These are phyloP conservation scores for Prunella fulvescens DNA, from an alignment of 2,113 vertebrate species.

Conservation along the genomic window DNA sequence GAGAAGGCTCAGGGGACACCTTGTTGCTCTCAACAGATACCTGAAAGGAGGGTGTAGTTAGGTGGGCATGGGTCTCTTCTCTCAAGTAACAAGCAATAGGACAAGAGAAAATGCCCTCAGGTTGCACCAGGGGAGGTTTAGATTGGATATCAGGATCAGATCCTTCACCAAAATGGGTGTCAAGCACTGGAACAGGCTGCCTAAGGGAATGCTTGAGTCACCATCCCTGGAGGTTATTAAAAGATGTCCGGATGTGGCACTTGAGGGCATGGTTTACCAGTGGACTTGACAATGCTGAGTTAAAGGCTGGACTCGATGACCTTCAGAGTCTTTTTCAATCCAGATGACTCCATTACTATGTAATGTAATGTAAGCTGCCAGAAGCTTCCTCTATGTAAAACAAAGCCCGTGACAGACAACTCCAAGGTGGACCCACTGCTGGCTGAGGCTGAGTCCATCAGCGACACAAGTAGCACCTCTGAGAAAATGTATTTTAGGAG, in stretches of 20 bases:
- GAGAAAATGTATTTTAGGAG: background rate
- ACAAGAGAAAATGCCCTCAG: background rate
- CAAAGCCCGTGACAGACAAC: accelerated
- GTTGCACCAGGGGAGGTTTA: background rate
- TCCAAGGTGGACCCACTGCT: background rate
- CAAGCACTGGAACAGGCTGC: background rate
- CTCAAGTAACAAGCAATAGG: background rate
- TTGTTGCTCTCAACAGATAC: background rate
- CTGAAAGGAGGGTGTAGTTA: background rate
- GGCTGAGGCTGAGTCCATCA: accelerated
- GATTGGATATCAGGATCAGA: background rate
- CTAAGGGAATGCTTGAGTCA: background rate
- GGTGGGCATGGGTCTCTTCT: accelerated
- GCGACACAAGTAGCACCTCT: background rate
- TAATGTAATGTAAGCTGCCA: background rate
- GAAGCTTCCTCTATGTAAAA: background rate
- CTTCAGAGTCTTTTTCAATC: background rate
- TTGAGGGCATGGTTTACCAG: background rate
- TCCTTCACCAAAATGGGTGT: background rate
- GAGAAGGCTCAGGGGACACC: background rate
- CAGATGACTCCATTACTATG: background rate
- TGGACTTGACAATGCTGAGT: background rate
- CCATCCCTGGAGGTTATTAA: background rate
- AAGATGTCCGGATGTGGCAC: background rate
- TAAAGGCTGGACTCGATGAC: background rate